Percentiles rank a stretch among this genome's conserved stretches.
Evolutionary conservation across 2,797 vertebrate genomes (phyloP).

Genomic region (Cichlasoma orientale): DNA sequence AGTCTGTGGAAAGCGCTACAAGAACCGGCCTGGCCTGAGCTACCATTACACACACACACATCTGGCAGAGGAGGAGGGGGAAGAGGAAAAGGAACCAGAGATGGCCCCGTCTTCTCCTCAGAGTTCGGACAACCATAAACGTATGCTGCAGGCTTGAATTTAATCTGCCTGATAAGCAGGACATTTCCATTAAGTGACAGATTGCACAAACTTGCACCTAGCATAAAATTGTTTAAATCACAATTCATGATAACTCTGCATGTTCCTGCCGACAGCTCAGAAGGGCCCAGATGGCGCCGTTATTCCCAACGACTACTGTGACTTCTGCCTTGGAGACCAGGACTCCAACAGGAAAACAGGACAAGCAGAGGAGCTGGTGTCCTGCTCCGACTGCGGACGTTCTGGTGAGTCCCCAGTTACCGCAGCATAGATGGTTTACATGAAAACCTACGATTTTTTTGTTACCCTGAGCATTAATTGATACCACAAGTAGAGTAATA

Average conservation of each 20-base stretch:
- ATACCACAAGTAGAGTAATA: not conserved
- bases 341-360: conserved; percentile 97
- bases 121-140: conserved; percentile 91
- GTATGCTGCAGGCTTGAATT: conserved; percentile 74
- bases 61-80: conserved; percentile 94
- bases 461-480: not conserved
- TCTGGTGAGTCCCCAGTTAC: conserved; percentile 87
- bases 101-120: conserved; percentile 84
- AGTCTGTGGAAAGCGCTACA: conserved; percentile 98
- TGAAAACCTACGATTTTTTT: not conserved
- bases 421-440: not conserved
- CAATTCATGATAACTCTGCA: not conserved
- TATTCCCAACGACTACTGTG: conserved; percentile 99
- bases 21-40: conserved; percentile 96
- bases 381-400: conserved; percentile 97
- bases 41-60: conserved; percentile 98
- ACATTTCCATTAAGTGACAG: not conserved
- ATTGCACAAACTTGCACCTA: not conserved
- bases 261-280: conserved; percentile 84
- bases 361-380: conserved; percentile 94
- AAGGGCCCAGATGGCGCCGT: conserved; percentile 91
- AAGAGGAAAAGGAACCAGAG: conserved; percentile 90
- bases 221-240: not conserved
- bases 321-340: conserved; percentile 97
- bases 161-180: not conserved